phyloP scores from a whole-genome alignment of 1,140 invertebrate species.

The Pteromalus puparum region DNA sequence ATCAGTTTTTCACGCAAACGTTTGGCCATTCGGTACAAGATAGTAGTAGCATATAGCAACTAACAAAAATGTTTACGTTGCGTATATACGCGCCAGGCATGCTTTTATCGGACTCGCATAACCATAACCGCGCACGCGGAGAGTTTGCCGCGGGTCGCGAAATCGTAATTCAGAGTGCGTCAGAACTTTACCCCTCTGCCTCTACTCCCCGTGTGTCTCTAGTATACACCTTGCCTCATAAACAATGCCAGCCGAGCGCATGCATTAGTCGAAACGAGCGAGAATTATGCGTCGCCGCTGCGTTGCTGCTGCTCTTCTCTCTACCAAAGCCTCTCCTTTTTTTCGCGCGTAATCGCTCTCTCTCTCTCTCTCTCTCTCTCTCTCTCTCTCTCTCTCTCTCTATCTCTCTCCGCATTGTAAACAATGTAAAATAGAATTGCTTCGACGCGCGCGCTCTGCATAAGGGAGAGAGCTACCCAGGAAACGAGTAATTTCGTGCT shows the following conservation, averaged over 20 bases:
- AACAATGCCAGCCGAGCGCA: background rate
- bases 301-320: background rate
- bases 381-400: background rate
- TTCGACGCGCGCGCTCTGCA: background rate
- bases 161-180: slow-evolving; percentile 38
- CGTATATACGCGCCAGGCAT: background rate
- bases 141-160: background rate
- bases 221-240: background rate
- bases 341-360: background rate
- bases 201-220: background rate
- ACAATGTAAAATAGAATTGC: slow-evolving; percentile 17
- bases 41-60: too few species aligned
- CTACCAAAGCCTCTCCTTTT: background rate
- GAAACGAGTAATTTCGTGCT: slow-evolving; percentile 33
- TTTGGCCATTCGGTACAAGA: too few species aligned
- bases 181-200: slow-evolving; percentile 5
- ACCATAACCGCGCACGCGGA: background rate
- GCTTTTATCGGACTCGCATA: background rate
- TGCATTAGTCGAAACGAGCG: slow-evolving; percentile 31
- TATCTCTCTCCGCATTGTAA: slow-evolving; percentile 7
- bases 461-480: background rate
- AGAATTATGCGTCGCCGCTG: slow-evolving; percentile 8
- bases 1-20: too few species aligned
- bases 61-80: background rate
- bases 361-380: background rate